Evolutionary conservation across 2,888 invertebrate species (phyloP), one percentile per base, ranked within the genome.

Genomic region (Eulithis testata): DNA sequence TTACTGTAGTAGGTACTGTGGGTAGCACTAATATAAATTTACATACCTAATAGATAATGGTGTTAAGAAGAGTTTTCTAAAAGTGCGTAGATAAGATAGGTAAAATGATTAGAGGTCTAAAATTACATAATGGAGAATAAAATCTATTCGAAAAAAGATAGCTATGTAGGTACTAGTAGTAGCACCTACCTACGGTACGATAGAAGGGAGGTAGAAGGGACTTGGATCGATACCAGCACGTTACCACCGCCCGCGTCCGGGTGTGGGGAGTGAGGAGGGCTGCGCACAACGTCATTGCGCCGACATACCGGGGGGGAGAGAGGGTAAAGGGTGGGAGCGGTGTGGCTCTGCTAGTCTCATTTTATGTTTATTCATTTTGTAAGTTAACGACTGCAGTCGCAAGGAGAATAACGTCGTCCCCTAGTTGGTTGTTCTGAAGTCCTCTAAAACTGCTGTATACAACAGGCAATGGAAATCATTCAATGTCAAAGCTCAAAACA

Each of bases 281-380:
- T 87, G 88, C 87, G 87, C 88, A 84, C 77, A 78, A 74, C 76
- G 78, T 76, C 75, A 79, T 77, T 83, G 87, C 87, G 87, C 87
- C 80, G 82, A 75, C 77, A 76, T 76, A 64, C 74, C 76, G 74
- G 72, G 76, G 77, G 72, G 78, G 59, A 74, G 73, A 2, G 21
- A 75, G 73, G 64, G 73, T 27, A n/a, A 47, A 40, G 60, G 52
- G 56, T 9, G 51, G 45, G 47, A 59, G 59, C 51, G 51, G 66
- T 47, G 57, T 54, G 21, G 60, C 60, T 56, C 60, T 59, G 62
- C 64, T 65, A 58, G 69, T 71, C 71, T 74, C 76, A 70, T 70
- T 70, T 69, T 66, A 73, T 73, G 74, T 76, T 76, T 74, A 75
- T 73, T 72, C 68, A 73, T 75, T 74, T 72, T 70, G 71, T 66